Base-by-base conservation (phyloP, 23 tunicate genomes). In the Ascidia mentula region DNA sequence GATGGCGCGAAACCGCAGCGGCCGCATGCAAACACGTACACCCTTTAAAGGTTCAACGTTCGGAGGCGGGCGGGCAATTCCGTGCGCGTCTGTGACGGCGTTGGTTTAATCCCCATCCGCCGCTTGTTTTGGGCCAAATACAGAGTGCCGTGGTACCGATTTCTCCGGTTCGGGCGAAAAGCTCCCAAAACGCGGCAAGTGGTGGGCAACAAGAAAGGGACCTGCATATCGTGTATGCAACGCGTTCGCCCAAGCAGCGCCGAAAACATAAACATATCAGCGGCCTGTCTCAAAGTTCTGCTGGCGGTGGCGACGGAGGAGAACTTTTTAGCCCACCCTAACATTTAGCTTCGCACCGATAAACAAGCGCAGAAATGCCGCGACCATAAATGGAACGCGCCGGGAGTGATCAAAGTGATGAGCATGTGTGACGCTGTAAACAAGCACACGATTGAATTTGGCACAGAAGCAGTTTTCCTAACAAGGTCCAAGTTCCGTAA, bases 61-160 rank as follows among this genome's bases (percentile, higher is more conserved):
- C 65, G 24, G 24, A 28, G 12, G 28, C 65, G 24, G 24, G 65
- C 24, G 28, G n/a, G 28, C 12, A 9, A 28, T 9, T 53, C 65
- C 65, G 65, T 53, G 65, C 65, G 65, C 65, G 24, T 28, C 24
- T 53, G 65, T 53, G 65, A 53, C 65, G 65, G 65, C 65, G 65
- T 20, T 1, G 65, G 65, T 53, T 53, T 53, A 53, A 53, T 53
- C 65, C 65, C 65, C 65, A 53, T 28, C 65, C 65, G 65, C 65
- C 65, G 65, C 65, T 53, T 70, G 74, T 70, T 70, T 70, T 32
- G 74, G 74, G 74, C 74, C 74, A 70, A 70, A 70, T 70, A 70
- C 38, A 34, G 18, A 70, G 74, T 70, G 39, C 74, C 74, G 39
- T 70, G 74, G 39, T 34, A 70, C 74, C 38, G 74, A 34, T 34